Conservation (phyloP, 1,140 invertebrate species). For the Lethocerus indicus region DNA sequence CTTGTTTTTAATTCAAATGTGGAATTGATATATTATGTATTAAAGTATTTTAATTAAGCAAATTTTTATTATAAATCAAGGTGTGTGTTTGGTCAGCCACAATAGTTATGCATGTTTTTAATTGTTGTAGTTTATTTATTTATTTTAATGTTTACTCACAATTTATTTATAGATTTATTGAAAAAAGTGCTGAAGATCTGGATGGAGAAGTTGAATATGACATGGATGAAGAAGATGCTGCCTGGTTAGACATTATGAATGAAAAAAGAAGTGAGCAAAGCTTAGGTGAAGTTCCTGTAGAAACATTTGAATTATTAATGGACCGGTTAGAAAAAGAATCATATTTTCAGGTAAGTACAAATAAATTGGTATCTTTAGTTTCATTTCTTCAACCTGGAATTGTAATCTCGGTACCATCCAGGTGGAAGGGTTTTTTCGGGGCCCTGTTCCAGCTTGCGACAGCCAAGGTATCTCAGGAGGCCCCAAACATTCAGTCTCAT, state of each 20-base stretch:
- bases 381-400: too few species aligned
- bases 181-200: constrained; percentile 84
- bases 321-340: constrained; percentile 95
- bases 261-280: constrained; percentile 50
- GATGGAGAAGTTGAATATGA: constrained; percentile 92
- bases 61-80: background rate
- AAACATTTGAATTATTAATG: constrained; percentile 87
- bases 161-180: constrained; percentile 56
- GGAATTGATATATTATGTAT: background rate
- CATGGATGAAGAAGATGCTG: constrained; percentile 91
- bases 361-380: too few species aligned
- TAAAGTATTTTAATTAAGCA: background rate
- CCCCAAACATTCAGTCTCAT: too few species aligned
- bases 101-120: background rate
- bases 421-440: too few species aligned
- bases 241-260: constrained; percentile 82
- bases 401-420: too few species aligned
- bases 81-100: background rate
- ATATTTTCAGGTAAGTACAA: constrained; percentile 44
- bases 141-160: background rate
- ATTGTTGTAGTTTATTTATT: background rate
- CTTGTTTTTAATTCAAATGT: background rate
- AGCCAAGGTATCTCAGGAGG: too few species aligned
- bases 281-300: constrained; percentile 52
- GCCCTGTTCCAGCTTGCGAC: too few species aligned